These are phyloP conservation scores for Drosophila acutilabella DNA, from an alignment of 2,888 invertebrate species.

Conservation along the genomic window DNA sequence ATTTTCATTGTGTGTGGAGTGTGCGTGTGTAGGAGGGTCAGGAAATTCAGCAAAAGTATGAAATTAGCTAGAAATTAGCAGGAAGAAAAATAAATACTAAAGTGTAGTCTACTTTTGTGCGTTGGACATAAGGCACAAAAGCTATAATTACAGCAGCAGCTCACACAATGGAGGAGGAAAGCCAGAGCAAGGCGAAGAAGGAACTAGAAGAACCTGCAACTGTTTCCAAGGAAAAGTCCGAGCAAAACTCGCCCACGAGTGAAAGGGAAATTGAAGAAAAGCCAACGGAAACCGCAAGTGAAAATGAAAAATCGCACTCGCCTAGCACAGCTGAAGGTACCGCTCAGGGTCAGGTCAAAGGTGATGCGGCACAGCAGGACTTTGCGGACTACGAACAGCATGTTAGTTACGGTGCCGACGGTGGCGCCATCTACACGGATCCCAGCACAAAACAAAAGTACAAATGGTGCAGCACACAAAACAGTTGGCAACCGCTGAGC, in stretches of 20 bases:
- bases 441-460: conserved; percentile 89
- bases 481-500: conserved; percentile 85
- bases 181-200: conserved; percentile 11
- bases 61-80: conserved; percentile 75
- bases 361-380: conserved; percentile 53
- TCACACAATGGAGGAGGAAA: conserved; percentile 12
- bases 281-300: conserved; percentile 10
- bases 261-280: conserved; percentile 16
- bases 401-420: conserved; percentile 89
- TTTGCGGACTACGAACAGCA: conserved; percentile 86
- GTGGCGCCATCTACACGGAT: conserved; percentile 91
- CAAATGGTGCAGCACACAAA: conserved; percentile 87
- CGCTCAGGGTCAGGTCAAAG: conserved; percentile 17
- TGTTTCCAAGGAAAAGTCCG: conserved; percentile 18
- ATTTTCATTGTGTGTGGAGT: conserved; percentile 21
- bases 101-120: conserved; percentile 64
- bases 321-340: conserved; percentile 28
- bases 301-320: conserved; percentile 21
- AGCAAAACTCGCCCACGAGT: conserved; percentile 8
- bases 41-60: conserved; percentile 60
- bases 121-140: conserved; percentile 20
- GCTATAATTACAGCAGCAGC: conserved; percentile 61
- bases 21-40: conserved; percentile 41
- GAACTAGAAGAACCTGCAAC: conserved; percentile 17
- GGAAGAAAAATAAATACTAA: conserved; percentile 38